These are phyloP conservation scores for Turnix velox DNA, from an alignment of 2,113 vertebrate species.

Conservation along the genomic window DNA sequence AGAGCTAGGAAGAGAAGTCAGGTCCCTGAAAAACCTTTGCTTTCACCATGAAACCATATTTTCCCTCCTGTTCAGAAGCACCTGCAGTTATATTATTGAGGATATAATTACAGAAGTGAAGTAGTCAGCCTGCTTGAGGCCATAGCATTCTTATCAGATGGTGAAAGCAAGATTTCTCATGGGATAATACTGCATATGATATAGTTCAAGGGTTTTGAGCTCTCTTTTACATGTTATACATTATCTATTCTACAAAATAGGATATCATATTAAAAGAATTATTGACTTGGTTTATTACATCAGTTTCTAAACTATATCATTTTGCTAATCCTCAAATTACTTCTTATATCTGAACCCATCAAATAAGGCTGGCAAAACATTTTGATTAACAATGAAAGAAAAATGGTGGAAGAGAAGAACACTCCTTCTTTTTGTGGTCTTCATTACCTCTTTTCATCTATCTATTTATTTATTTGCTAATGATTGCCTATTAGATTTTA, in stretches of 20 bases:
- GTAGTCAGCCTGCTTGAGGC: background rate
- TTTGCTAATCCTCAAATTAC: background rate
- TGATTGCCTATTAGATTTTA: background rate
- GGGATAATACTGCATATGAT: background rate
- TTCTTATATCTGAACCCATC: background rate
- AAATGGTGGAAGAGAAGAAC: background rate
- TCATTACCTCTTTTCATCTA: background rate
- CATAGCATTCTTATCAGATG: background rate
- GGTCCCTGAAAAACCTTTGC: background rate
- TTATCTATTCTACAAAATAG: background rate
- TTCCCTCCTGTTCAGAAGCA: background rate
- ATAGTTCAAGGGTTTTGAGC: background rate
- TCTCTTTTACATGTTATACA: background rate
- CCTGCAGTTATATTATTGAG: background rate
- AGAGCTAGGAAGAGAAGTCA: background rate
- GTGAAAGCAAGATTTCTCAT: background rate
- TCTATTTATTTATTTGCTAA: background rate
- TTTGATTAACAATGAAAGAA: background rate
- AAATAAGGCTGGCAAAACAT: background rate
- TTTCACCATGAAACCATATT: background rate
- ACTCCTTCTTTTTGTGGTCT: background rate
- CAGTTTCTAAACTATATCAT: background rate
- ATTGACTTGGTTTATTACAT: background rate
- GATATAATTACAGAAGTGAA: background rate
- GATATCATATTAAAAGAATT: background rate